Percentiles rank a stretch among this genome's conserved stretches.
phyloP scores from a whole-genome alignment of 2,797 vertebrate species.

The Denticeps clupeoides region DNA sequence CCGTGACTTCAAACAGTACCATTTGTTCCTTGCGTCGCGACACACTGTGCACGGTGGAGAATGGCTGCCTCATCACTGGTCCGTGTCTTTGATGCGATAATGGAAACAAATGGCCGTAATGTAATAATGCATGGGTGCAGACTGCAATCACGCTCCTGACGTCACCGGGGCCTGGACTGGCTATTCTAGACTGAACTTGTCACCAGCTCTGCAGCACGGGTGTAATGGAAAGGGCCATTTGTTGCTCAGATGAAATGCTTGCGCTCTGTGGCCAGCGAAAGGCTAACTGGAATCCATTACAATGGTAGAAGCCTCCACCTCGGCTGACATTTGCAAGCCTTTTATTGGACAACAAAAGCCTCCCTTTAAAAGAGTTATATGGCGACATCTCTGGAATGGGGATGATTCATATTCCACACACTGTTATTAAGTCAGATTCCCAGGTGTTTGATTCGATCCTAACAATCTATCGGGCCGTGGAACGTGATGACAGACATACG shows the following conservation, averaged over 20 bases:
- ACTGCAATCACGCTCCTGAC: constrained; percentile 47
- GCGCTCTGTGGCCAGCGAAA: constrained; percentile 28
- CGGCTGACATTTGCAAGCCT: constrained; percentile 10
- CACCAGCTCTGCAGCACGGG: constrained; percentile 57
- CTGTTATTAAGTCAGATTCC: background rate
- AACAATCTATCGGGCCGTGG: background rate
- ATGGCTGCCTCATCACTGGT: constrained; percentile 53
- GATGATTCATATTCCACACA: constrained; percentile 1
- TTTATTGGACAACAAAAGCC: constrained; percentile 13
- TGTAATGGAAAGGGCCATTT: constrained; percentile 33
- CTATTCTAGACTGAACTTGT: constrained; percentile 58
- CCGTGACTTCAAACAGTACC: constrained; percentile 51
- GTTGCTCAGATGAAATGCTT: constrained; percentile 33
- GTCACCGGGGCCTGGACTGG: constrained; percentile 45
- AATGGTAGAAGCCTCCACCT: constrained; percentile 5
- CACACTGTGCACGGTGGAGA: constrained; percentile 42
- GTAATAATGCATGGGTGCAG: constrained; percentile 52
- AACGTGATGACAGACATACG: too few species aligned
- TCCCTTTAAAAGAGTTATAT: constrained; percentile 18
- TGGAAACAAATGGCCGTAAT: constrained; percentile 65
- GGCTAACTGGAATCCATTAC: constrained; percentile 2
- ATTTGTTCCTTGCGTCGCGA: constrained; percentile 53
- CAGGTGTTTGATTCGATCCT: background rate
- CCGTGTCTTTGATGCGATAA: constrained; percentile 59
- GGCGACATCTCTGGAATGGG: constrained; percentile 15